Base-by-base conservation (phyloP, 2,797 vertebrate genomes). In the Oryzias dopingdopingensis region DNA sequence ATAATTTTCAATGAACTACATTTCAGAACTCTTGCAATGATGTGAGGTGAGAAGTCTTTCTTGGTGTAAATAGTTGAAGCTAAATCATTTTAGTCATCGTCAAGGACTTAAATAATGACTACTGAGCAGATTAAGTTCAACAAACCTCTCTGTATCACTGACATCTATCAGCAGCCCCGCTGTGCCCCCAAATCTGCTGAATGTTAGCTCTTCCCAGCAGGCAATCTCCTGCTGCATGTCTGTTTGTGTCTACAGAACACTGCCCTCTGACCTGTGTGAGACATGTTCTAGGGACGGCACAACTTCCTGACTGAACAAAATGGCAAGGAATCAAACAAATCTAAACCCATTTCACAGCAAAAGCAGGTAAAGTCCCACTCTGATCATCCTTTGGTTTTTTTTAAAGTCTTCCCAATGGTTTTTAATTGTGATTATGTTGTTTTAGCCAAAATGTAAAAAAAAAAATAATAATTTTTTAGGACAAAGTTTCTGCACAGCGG, bases 91-190 rank as follows among this genome's bases (percentile, higher is more conserved):
- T 51, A 72, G 56, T 66, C 65, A 52, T 42, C 4, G 80, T 71
- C 50, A 62, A 78, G 52, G 48, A 72, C 59, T 59, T 29, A 58
- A 72, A 29, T 51, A 57, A 59, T 55, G 15, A 20, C 58, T 76
- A 76, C 78, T 84, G 84, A 76, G 72, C 49, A 55, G 67, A 67
- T 72, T 56, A 85, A 86, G 72, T 69, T 74, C 67, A 86, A 86
- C 72, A 86, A 82, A 76, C 68, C 72, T 77, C 70, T 70, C 76
- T 64, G 52, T 67, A 73, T 80, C 59, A 26, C 53, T 76, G 50
- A 7, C 50, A 65, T 82, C 68, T 79, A 77, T 66, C 50, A 56
- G 12, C 14, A 42, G 50, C 80, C 75, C 74, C 67, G 74, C 62
- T 22, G 65, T 49, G 7, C 70, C 55, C 53, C 20, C 49, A 55